Base-by-base conservation (phyloP, 2,888 invertebrate genomes). In the Melinaea marsaeus region DNA sequence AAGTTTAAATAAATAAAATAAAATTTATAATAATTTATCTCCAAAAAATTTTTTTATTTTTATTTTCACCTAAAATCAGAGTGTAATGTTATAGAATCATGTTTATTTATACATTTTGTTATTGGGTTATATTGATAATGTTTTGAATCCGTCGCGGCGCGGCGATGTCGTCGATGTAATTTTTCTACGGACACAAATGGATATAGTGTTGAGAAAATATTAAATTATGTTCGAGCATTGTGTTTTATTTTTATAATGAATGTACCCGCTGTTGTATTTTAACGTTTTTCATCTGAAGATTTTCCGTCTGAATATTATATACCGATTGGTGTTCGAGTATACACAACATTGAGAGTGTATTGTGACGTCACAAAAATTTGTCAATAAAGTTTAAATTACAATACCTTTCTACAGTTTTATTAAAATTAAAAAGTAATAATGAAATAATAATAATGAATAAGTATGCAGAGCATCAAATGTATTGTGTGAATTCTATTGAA, bases 101-200 rank as follows among this genome's bases (percentile, higher is more conserved):
- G 22, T 22, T 33, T 11, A 22, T 45, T 46, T 33, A n/a, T 47
- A 32, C 32, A 33, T 46, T 13, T 13, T 51, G 57, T 57, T 54
- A 57, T 57, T 63, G 57, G 35, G 60, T 57, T 57, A 55, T 63
- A 60, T 59, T 47, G 13, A 35, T 62, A 42, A 9, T 6, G 32
- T 6, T 61, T 57, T 54, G 55, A 47, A 2, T 42, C 59, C 63
- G 64, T 63, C 58, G 65, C 34, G 58, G 64, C 64, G 63, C 61
- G 60, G 61, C 66, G 59, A 63, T 66, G 66, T 66, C 69, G 74
- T 74, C 74, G 74, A 77, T 81, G 80, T 79, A 81, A 65, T 71
- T 70, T 72, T 74, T 73, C 70, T 72, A 73, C 72, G 71, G 72
- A 75, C 75, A 75, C 77, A 78, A 75, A 80, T 77, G 71, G 75